Conservation (phyloP, 2,888 invertebrate genomes). For the Eueremaeus valkanovi region DNA sequence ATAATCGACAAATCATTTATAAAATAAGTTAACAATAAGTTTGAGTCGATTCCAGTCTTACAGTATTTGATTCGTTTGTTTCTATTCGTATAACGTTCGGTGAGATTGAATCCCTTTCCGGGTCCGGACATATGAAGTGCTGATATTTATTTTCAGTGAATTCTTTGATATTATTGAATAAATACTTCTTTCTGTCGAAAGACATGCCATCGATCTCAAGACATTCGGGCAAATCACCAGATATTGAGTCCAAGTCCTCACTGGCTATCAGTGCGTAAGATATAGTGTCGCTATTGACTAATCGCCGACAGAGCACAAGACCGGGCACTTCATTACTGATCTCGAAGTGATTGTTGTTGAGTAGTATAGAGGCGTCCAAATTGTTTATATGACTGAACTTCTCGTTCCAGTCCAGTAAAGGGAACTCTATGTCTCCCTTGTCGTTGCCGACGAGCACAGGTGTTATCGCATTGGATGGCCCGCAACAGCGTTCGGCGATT, state of each 20-base stretch:
- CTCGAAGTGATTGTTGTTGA: slow-evolving; percentile 35
- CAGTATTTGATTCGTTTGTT: background rate
- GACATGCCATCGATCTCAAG: slow-evolving; percentile 28
- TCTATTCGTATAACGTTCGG: background rate
- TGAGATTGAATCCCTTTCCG: background rate
- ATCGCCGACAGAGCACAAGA: slow-evolving; percentile 33
- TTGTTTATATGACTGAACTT: slow-evolving; percentile 29
- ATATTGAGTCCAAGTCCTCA: slow-evolving; percentile 26
- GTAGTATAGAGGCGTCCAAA: slow-evolving; percentile 12
- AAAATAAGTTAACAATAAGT: no score
- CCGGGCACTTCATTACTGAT: slow-evolving; percentile 38
- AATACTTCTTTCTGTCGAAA: slow-evolving; percentile 6
- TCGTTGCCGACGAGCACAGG: slow-evolving; percentile 37
- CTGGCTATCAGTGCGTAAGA: slow-evolving; percentile 29
- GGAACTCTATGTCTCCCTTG: slow-evolving; percentile 13
- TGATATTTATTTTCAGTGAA: background rate
- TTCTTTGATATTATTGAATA: slow-evolving; percentile 21
- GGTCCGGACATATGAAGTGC: slow-evolving; percentile 2
- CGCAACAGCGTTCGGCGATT: slow-evolving; percentile 36
- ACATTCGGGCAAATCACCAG: slow-evolving; percentile 20
- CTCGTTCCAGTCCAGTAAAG: slow-evolving; percentile 34
- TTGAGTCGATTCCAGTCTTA: background rate
- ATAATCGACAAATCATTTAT: background rate
- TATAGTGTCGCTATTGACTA: slow-evolving; percentile 9
- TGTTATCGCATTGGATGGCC: background rate